Conservation (phyloP, 1,140 invertebrate species). For the Meloidogyne floridensis region DNA sequence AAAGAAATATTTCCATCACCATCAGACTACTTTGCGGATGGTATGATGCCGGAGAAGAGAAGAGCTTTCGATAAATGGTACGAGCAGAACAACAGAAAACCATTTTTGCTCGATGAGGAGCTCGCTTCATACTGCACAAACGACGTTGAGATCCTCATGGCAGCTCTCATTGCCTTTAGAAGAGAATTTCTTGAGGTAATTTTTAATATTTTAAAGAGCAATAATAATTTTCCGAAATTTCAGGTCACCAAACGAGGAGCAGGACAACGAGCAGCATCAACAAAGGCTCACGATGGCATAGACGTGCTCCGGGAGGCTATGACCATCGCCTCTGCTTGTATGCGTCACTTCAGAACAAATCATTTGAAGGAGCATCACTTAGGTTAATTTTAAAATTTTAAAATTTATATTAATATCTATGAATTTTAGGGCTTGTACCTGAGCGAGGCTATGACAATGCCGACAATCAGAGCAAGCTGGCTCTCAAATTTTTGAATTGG, state of each 20-base stretch:
- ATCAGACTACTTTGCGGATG: not conserved
- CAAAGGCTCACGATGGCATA: not conserved
- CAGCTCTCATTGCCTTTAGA: slow-evolving; percentile 12
- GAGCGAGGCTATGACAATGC: slow-evolving; percentile 10
- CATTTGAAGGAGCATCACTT: not conserved
- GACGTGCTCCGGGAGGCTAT: slow-evolving; percentile 5
- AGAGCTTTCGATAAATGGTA: not conserved
- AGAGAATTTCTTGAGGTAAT: not conserved
- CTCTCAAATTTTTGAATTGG: slow-evolving; percentile 15
- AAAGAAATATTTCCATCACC: not conserved
- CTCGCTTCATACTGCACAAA: slow-evolving; percentile 10
- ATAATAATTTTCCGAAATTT: not conserved
- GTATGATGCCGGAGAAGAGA: slow-evolving; percentile 8
- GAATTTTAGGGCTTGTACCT: not conserved
- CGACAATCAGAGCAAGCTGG: slow-evolving; percentile 10
- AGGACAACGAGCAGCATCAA: not conserved
- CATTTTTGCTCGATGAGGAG: not conserved
- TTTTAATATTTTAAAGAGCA: too few relatives aligned
- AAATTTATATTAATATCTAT: too few relatives aligned
- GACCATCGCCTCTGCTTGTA: slow-evolving; percentile 18
- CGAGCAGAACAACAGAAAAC: not conserved
- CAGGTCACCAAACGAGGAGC: not conserved
- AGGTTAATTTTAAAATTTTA: not conserved
- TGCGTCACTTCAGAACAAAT: slow-evolving; percentile 11
- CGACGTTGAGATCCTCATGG: slow-evolving; percentile 7